Evolutionary conservation across 2,113 vertebrate genomes (phyloP).

Genomic region (Onychorhynchus coronatus): DNA sequence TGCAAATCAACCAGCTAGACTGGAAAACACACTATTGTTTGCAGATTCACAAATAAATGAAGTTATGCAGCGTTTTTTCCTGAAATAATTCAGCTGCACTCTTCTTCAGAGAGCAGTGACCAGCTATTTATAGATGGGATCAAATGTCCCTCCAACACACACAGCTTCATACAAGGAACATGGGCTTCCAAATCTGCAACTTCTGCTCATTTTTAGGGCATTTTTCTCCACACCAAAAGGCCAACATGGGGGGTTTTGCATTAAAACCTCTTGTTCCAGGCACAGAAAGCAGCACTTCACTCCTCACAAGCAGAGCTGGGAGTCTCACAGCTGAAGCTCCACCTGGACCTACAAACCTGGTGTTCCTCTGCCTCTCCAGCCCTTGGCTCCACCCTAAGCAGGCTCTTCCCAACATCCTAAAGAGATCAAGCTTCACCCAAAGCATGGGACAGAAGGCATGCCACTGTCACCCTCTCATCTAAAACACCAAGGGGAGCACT

Average conservation of each 20-base stretch:
- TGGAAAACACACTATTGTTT: not conserved
- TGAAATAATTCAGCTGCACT: not conserved
- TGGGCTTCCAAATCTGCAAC: not conserved
- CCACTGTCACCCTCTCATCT: too few species aligned
- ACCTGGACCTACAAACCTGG: rapidly evolving
- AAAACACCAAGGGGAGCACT: not conserved
- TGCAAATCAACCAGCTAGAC: not conserved
- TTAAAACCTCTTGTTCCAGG: not conserved
- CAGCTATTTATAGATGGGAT: constrained; percentile 36
- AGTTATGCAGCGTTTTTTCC: not conserved
- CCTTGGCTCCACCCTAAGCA: not conserved
- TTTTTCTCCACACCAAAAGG: not conserved
- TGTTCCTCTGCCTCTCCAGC: not conserved
- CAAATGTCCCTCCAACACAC: not conserved
- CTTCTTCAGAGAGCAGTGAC: not conserved
- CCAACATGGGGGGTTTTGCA: not conserved
- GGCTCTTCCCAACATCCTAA: not conserved
- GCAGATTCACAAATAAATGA: not conserved
- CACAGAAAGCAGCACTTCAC: not conserved
- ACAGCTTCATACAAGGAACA: not conserved
- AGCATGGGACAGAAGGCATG: rapidly evolving
- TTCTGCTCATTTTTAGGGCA: not conserved
- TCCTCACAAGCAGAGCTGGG: not conserved
- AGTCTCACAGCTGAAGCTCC: not conserved
- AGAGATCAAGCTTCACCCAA: not conserved